phyloP scores from a whole-genome alignment of 2,888 invertebrate genomes.

The Macrostomum cliftonense region DNA sequence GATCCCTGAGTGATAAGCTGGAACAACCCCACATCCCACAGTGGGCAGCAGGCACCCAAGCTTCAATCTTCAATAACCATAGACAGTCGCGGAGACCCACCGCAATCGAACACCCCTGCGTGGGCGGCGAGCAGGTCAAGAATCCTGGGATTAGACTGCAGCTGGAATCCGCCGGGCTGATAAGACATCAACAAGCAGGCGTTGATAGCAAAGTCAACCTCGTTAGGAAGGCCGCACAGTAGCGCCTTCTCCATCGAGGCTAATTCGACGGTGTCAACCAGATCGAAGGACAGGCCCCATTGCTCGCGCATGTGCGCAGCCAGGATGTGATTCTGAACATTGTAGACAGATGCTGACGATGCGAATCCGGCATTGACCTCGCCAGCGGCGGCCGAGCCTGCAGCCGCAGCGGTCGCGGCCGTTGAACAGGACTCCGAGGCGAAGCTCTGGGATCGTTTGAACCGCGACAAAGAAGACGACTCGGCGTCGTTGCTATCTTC shows the following conservation, averaged over 20 bases:
- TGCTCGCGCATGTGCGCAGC: slow-evolving; percentile 3
- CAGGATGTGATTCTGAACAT: slow-evolving; percentile 1
- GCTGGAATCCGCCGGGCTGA: slow-evolving; percentile 66
- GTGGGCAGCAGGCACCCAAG: too few relatives aligned
- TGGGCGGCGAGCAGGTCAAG: slow-evolving; percentile 74
- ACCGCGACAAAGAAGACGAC: too few relatives aligned
- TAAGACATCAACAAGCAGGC: slow-evolving; percentile 84
- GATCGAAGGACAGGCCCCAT: slow-evolving; percentile 3
- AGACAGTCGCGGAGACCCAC: too few relatives aligned
- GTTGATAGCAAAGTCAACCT: slow-evolving; percentile 92
- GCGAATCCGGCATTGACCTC: too few relatives aligned
- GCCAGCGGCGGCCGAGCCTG: too few relatives aligned
- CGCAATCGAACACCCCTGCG: slow-evolving; percentile 47
- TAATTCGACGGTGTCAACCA: slow-evolving; percentile 4
- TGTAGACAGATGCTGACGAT: slow-evolving; percentile 5
- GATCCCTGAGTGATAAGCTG: too few relatives aligned
- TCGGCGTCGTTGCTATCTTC: too few relatives aligned
- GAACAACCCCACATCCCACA: too few relatives aligned
- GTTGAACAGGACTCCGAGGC: too few relatives aligned
- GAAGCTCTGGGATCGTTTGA: too few relatives aligned
- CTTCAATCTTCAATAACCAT: too few relatives aligned
- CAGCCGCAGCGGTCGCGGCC: too few relatives aligned
- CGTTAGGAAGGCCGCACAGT: slow-evolving; percentile 85
- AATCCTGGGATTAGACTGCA: slow-evolving; percentile 66
- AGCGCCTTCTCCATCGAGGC: background rate